Evolutionary conservation across 1,140 invertebrate genomes (phyloP).

Genomic region (Reticulitermes speratus): DNA sequence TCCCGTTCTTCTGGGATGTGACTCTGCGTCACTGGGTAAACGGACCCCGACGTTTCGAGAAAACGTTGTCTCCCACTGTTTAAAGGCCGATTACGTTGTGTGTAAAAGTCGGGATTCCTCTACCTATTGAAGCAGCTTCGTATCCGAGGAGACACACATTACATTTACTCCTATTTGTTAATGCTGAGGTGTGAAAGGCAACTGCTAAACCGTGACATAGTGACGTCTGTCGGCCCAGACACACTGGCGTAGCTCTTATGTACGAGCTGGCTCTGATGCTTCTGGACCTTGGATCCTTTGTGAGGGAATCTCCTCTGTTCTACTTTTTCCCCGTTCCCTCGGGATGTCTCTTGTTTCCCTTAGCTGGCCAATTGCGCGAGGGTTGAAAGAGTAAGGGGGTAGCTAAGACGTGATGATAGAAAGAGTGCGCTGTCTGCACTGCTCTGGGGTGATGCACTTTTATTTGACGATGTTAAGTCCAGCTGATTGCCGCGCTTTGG

Average conservation of each 20-base stretch:
- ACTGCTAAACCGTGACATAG: too few relatives aligned
- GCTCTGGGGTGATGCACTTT: not conserved
- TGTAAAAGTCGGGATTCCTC: too few relatives aligned
- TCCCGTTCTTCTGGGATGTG: too few relatives aligned
- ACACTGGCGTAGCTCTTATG: not conserved
- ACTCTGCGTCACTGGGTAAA: too few relatives aligned
- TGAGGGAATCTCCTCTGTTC: constrained; percentile 6
- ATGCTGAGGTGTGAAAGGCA: too few relatives aligned
- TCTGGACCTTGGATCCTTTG: not conserved
- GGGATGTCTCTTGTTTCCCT: constrained; percentile 3
- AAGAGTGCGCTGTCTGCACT: not conserved
- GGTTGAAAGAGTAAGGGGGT: not conserved
- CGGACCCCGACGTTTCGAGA: too few relatives aligned
- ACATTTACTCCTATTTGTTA: too few relatives aligned
- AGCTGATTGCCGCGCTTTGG: not conserved
- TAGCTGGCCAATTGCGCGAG: constrained; percentile 2
- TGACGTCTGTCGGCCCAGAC: too few relatives aligned
- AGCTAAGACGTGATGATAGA: constrained; percentile 1
- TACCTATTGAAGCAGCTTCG: too few relatives aligned
- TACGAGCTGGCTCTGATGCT: not conserved
- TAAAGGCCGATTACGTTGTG: too few relatives aligned
- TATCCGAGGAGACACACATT: too few relatives aligned
- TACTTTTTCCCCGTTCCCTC: constrained; percentile 1
- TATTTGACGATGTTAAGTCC: not conserved
- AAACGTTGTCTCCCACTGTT: too few relatives aligned